Conservation (phyloP, 2,113 vertebrate species). For the Asarcornis scutulata region DNA sequence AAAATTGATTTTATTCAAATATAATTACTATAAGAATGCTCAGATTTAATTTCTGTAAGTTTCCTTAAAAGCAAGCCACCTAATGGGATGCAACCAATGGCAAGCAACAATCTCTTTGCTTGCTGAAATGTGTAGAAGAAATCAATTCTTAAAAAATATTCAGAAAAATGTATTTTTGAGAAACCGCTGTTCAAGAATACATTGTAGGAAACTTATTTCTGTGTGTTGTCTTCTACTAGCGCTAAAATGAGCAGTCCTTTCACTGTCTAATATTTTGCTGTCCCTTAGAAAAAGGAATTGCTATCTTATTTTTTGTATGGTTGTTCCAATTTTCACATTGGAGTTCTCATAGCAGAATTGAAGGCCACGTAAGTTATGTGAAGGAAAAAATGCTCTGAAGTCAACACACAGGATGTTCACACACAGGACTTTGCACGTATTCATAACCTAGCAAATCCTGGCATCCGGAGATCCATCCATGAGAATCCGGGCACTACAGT, state of each 20-base stretch:
- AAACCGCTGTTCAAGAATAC: neutral
- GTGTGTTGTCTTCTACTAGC: neutral
- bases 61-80: constrained; percentile 50
- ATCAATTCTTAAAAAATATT: neutral
- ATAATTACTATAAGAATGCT: constrained; percentile 30
- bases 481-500: neutral
- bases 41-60: constrained; percentile 48
- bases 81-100: neutral
- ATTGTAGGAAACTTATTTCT: neutral
- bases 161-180: neutral
- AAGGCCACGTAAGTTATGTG: fast-evolving
- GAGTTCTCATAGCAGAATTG: neutral
- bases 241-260: neutral
- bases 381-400: neutral
- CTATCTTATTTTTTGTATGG: neutral
- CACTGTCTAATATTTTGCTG: neutral
- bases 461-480: no score
- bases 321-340: neutral
- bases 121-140: neutral
- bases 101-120: neutral
- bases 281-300: neutral
- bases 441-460: neutral
- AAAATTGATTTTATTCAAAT: constrained; percentile 53
- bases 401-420: neutral
- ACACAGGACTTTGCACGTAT: neutral